Base-by-base conservation (phyloP, 2,113 vertebrate species). In the Megaleporinus macrocephalus region DNA sequence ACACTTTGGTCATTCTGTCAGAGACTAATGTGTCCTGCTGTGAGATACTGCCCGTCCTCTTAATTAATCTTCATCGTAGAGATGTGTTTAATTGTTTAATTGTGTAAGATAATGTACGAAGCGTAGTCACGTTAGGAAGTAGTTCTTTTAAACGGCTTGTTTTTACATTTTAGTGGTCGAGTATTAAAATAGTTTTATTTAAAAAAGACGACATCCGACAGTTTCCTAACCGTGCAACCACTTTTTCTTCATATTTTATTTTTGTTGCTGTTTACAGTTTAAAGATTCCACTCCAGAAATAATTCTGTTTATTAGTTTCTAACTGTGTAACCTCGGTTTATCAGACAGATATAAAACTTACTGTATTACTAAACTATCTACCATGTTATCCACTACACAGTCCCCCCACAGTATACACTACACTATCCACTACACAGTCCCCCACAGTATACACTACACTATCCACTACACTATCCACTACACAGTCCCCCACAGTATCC, bases 61-160 rank as follows among this genome's bases (percentile, higher is more conserved):
- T 87, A 65, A 65, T 6, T 29, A 29, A 16, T 68, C 10, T 68
- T 36, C 30, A 36, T 68, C 36, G 65, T 68, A 68, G 65, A 68
- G 22, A 22, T 55, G 18, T 36, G 3, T 36, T 36, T 36, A 36
- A 36, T 4, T 36, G 30, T 68, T 68, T 22, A 5, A 66, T 66
- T 30, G 62, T 93, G 91, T 93, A 92, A 91, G 90, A 90, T 91
- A 87, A 47, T 92, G 91, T 94, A 93, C 84, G 91, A 94, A 90
- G 85, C 85, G 88, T 90, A 90, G 89, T 86, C 84, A 90, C 84
- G 91, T 90, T 87, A n/a, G 76, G 89, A 86, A 83, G 83, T 87
- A 75, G 89, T 87, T 86, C 88, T 89, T 89, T 86, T 79, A 84
- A 81, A 85, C 83, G 7, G n/a, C n/a, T n/a, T n/a, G n/a, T n/a